Base-by-base conservation (phyloP, 2,888 invertebrate species). In the Zele albiditarsus region DNA sequence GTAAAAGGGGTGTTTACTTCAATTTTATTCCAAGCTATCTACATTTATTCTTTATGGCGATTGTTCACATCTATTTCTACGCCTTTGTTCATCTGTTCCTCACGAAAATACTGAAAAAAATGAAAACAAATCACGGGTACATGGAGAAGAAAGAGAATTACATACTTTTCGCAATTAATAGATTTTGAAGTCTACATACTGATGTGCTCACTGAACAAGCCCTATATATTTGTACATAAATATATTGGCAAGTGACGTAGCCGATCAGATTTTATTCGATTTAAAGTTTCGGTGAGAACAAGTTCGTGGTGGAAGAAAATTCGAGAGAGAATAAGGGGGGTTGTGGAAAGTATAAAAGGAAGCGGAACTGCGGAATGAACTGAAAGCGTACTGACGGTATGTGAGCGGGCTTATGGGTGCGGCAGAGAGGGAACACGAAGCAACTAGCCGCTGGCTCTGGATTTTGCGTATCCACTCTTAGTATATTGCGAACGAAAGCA, bases 391-490 rank as follows among this genome's bases (percentile, higher is more conserved):
- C 4, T 10, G 8, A 53, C n/a, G 20, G 20, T 20, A 53, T 0
- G 8, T n/a, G 0, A n/a, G 20, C 20, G 8, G n/a, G 20, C n/a
- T 38, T 38, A 53, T 73, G 79, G 78, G 57, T 75, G 49, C 73
- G 60, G 49, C 62, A 58, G 5, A 20, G 28, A 72, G 71, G 33
- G 70, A 77, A 82, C 80, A 81, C 80, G 80, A 78, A 79, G 79
- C 78, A 78, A 82, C 80, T 80, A 80, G 81, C 80, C 81, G 80
- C 79, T 80, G 81, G 82, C 81, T 84, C 84, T 80, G 82, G 83
- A 83, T 84, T 23, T 83, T 84, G 82, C 84, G 85, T 85, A 84
- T 86, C 83, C 82, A 83, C 87, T 87, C 86, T 85, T 86, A 86
- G 87, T 85, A 87, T 88, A 88, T 87, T 87, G 86, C 82, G 86